These are phyloP conservation scores for Oryzias celebensis DNA, from an alignment of 2,113 vertebrate species.

Conservation along the genomic window DNA sequence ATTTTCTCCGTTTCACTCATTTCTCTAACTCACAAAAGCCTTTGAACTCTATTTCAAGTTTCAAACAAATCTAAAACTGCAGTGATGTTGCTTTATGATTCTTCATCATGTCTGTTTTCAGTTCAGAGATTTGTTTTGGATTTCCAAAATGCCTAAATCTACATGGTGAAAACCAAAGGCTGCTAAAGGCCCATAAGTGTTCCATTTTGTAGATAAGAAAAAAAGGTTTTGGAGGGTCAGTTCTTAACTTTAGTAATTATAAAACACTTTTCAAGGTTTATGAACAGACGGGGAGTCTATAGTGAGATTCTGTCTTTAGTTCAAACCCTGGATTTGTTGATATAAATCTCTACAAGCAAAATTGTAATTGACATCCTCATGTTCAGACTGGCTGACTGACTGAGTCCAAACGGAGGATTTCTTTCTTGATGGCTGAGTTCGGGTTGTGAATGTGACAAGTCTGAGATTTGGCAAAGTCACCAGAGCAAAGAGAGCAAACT, in stretches of 20 bases:
- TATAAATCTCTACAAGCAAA: constrained; percentile 48
- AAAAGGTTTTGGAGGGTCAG: constrained; percentile 4
- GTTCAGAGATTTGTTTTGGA: constrained; percentile 34
- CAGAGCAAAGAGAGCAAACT: constrained; percentile 7
- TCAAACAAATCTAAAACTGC: constrained; percentile 22
- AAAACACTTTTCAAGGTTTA: constrained; percentile 24
- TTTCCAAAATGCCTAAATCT: constrained; percentile 12
- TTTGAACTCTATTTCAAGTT: constrained; percentile 35
- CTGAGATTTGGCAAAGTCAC: constrained; percentile 57
- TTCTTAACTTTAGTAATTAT: constrained; percentile 14
- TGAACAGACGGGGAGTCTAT: constrained; percentile 42
- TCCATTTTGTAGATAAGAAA: constrained; percentile 14
- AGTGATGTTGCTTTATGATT: constrained; percentile 19
- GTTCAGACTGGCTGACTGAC: constrained; percentile 12
- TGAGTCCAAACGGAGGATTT: constrained; percentile 13
- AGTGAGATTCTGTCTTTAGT: neutral
- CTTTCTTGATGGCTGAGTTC: constrained; percentile 3
- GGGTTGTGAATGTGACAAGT: constrained; percentile 27
- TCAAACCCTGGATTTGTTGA: constrained; percentile 38
- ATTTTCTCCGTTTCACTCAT: constrained; percentile 9
- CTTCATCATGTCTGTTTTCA: constrained; percentile 20
- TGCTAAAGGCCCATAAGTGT: constrained; percentile 55
- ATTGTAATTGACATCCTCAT: constrained; percentile 17
- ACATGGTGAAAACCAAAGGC: constrained; percentile 24
- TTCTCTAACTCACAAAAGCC: constrained; percentile 18